A percentile compares a stretch with the other conserved stretches of the same genome.
These are phyloP conservation scores for Leptodactylus fuscus DNA, from an alignment of 2,113 vertebrate species.

Conservation along the genomic window DNA sequence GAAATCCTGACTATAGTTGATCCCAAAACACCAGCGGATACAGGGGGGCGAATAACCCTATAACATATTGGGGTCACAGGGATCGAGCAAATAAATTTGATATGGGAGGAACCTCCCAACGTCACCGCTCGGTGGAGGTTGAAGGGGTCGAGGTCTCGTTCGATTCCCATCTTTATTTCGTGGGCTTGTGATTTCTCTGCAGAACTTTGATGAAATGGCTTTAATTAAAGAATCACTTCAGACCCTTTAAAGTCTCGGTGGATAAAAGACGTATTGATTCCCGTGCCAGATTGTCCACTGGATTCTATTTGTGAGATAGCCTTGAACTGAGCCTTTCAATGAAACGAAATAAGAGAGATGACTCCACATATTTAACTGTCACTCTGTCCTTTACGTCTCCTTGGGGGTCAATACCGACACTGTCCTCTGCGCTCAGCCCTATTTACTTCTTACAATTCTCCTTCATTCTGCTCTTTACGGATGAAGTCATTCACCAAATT, in stretches of 20 bases:
- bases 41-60: too few species aligned
- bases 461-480: background rate
- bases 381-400: constrained; percentile 41
- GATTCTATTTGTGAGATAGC: constrained; percentile 36
- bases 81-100: background rate
- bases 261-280: constrained; percentile 55
- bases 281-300: constrained; percentile 17
- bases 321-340: constrained; percentile 15
- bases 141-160: background rate
- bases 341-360: constrained; percentile 28
- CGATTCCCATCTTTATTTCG: constrained; percentile 20
- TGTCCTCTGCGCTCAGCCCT: background rate
- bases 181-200: background rate
- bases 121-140: background rate
- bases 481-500: background rate
- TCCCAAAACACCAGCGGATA: too few species aligned
- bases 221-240: constrained; percentile 48
- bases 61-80: background rate
- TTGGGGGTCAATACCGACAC: constrained; percentile 35
- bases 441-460: background rate
- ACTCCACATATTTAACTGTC: constrained; percentile 43
- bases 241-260: constrained; percentile 28
- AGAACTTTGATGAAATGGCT: constrained; percentile 39
- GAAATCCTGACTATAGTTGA: too few species aligned
- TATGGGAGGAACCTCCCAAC: background rate